Evolutionary conservation across 2,113 vertebrate genomes (phyloP).

Genomic region (Candoia aspera): DNA sequence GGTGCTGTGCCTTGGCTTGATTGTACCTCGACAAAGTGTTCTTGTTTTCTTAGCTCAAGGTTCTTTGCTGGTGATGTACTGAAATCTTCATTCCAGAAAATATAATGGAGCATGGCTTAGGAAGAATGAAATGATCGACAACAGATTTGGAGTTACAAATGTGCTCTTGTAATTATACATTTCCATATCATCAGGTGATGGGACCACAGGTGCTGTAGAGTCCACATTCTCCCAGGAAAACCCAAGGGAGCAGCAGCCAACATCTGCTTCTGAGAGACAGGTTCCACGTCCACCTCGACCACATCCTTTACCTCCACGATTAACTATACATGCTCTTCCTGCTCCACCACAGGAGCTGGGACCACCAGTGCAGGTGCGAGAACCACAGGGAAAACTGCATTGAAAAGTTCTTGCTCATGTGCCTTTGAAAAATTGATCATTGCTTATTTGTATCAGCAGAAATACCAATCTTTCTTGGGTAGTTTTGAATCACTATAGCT

Average conservation of each 20-base stretch:
- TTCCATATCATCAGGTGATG: slow-evolving; percentile 75
- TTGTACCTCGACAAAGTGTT: background rate
- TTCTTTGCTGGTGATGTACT: background rate
- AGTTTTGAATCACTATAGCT: background rate
- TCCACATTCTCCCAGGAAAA: slow-evolving; percentile 82
- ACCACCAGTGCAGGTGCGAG: slow-evolving; percentile 83
- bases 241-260: slow-evolving; percentile 83
- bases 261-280: slow-evolving; percentile 83
- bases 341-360: slow-evolving; percentile 89
- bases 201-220: slow-evolving; percentile 75
- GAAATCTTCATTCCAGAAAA: background rate
- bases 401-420: background rate
- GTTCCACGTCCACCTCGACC: slow-evolving; percentile 82
- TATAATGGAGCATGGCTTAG: background rate
- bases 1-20: background rate
- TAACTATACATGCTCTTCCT: slow-evolving; percentile 91
- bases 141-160: background rate
- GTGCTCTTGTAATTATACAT: background rate
- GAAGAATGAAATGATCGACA: background rate
- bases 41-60: background rate
- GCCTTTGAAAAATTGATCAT: background rate
- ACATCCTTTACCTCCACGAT: slow-evolving; percentile 85
- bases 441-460: background rate
- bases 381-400: rapidly evolving
- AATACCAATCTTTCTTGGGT: background rate